Evolutionary conservation across 2,113 vertebrate genomes (phyloP), one percentile per base, ranked within the genome.

Genomic region (Silurus glanis): DNA sequence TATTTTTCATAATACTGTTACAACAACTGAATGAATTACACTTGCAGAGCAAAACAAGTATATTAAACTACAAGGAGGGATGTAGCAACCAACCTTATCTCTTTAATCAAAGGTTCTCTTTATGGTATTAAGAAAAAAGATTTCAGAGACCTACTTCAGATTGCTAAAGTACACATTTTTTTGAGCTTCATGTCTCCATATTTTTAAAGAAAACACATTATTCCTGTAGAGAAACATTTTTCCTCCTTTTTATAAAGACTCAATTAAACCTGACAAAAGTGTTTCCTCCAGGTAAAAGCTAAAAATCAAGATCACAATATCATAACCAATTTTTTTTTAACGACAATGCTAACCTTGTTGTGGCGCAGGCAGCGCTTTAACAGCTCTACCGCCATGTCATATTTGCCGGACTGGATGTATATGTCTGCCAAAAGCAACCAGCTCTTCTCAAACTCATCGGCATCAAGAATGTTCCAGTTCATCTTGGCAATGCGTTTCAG

Each of bases 371-470:
- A 98, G 58, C 96, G 94, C 89, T 96, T 97, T 21, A 99, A 84
- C 9, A 99, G 94, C 85, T 99, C 98, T 69, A 94, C 95, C 0
- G 97, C 98, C 96, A 97, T 96, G 94, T 99, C 97, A 0, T 97
- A 98, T 93, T 99, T 99, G 89, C 96, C 96, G 6, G 97, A 98
- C 55, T 99, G 97, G 93, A 99, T 98, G 92, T 99, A 99, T 92
- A 98, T 97, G 92, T 99, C 97, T 53, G 97, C 97, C 91, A 99
- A 95, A 6, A 99, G 95, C 86, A 99, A 94, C 97, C 98, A 99
- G 92, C 97, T 98, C 94, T 98, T 99, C 92, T 99, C 98, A 91
- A 99, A 98, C 87, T 99, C 98, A 51, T 99, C 98, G 1, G 97
- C 97, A 88, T 99, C 98, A 13, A 96, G 86, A 28, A 96, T 93